These are phyloP conservation scores for Hartigia nigra DNA, from an alignment of 2,888 invertebrate genomes.

Conservation along the genomic window DNA sequence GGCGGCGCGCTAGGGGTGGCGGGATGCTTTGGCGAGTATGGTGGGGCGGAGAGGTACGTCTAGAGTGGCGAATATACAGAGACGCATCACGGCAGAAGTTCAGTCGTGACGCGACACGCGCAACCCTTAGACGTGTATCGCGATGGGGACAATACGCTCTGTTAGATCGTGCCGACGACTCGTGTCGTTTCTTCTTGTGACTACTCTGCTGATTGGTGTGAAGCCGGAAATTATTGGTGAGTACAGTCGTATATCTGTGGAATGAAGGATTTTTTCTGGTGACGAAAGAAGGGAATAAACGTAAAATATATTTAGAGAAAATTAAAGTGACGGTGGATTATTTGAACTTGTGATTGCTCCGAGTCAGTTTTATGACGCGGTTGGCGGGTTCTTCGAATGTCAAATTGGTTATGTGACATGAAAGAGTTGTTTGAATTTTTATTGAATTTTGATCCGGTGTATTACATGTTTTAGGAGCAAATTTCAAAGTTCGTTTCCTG, in stretches of 20 bases:
- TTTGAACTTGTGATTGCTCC: background rate
- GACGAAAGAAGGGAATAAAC: background rate
- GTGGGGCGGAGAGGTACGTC: background rate
- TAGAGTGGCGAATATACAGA: constrained; percentile 47
- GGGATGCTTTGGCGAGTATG: constrained; percentile 20
- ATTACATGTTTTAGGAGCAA: background rate
- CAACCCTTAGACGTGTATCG: constrained; percentile 33
- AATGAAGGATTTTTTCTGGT: background rate
- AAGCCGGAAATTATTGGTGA: constrained; percentile 58
- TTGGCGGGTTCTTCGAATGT: background rate
- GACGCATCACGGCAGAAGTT: constrained; percentile 51
- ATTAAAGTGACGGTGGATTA: background rate
- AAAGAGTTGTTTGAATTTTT: background rate
- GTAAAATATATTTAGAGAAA: background rate
- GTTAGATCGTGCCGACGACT: constrained; percentile 3
- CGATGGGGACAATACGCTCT: background rate
- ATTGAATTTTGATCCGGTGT: background rate
- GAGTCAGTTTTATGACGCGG: background rate
- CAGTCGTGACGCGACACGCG: constrained; percentile 64
- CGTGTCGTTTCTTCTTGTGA: constrained; percentile 39
- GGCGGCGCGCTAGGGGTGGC: constrained; percentile 31
- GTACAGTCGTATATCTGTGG: constrained; percentile 29
- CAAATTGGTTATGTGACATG: background rate
- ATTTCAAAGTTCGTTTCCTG: background rate
- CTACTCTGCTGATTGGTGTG: constrained; percentile 46